A percentile compares a stretch with the other conserved stretches of the same genome.
These are phyloP conservation scores for Bryconaethiops microstoma DNA, from an alignment of 2,797 vertebrate species.

Conservation along the genomic window DNA sequence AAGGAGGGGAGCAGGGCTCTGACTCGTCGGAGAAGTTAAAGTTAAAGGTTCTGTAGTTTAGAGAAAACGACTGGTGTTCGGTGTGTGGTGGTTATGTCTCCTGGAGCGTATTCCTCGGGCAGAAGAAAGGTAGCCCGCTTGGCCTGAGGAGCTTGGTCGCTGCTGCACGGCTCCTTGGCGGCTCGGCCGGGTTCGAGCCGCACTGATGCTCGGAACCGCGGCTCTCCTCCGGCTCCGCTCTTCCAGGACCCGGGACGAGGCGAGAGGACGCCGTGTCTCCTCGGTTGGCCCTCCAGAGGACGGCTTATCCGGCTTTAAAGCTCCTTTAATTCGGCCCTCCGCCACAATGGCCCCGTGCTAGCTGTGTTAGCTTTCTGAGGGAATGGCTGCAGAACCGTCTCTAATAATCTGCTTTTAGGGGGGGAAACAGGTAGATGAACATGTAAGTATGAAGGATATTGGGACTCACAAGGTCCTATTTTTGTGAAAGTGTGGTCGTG, in stretches of 20 bases:
- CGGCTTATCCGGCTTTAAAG: constrained; percentile 48
- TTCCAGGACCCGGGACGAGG: constrained; percentile 23
- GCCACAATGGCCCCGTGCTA: constrained; percentile 28
- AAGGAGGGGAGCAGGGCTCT: constrained; percentile 57
- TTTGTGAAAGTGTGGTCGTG: too few relatives aligned
- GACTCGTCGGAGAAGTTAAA: too few relatives aligned
- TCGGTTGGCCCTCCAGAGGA: constrained; percentile 3
- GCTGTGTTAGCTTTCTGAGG: constrained; percentile 31
- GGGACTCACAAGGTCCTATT: too few relatives aligned
- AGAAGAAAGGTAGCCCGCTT: too few relatives aligned
- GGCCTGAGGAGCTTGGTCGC: too few relatives aligned
- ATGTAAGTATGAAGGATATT: too few relatives aligned
- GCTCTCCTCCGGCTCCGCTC: background rate
- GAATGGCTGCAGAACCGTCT: background rate
- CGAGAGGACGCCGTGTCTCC: constrained; percentile 14
- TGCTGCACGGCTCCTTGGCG: too few relatives aligned
- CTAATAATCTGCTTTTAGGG: background rate
- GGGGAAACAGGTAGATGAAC: background rate
- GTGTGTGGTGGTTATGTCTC: too few relatives aligned
- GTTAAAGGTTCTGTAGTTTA: too few relatives aligned
- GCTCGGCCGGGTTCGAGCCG: too few relatives aligned
- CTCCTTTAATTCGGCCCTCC: constrained; percentile 44
- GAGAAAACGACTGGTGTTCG: too few relatives aligned
- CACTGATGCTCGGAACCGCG: background rate
- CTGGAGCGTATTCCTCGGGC: too few relatives aligned